Percentiles rank a stretch among this genome's conserved stretches.
These are phyloP conservation scores for Phylloscopus collybita DNA, from an alignment of 2,797 vertebrate species.

Conservation along the genomic window DNA sequence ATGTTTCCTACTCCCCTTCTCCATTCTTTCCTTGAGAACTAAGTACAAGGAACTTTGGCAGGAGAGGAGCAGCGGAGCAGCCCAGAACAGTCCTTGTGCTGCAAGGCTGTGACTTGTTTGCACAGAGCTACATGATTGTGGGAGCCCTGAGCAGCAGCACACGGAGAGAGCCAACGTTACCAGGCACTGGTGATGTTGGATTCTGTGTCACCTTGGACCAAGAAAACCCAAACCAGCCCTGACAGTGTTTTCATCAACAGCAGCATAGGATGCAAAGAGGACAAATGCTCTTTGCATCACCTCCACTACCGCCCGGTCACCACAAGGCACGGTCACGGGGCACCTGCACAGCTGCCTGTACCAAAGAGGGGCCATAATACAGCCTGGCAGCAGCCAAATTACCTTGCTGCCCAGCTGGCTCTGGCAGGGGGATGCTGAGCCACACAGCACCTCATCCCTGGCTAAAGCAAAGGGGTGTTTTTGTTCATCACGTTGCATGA, in stretches of 20 bases:
- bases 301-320: fast-evolving
- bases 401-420: neutral
- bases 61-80: neutral
- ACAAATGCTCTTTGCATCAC: neutral
- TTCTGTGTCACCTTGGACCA: neutral
- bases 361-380: neutral
- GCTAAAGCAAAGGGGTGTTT: neutral
- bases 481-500: neutral
- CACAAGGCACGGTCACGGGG: neutral
- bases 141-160: neutral
- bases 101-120: neutral
- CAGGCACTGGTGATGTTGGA: fast-evolving
- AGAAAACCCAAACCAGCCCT: neutral
- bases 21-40: neutral
- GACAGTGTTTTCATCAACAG: neutral
- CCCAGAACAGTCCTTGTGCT: neutral
- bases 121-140: neutral
- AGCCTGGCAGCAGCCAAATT: neutral
- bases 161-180: neutral
- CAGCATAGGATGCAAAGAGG: neutral
- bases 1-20: neutral
- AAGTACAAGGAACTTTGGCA: neutral
- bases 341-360: neutral
- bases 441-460: neutral
- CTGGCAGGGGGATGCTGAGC: neutral